A percentile compares a stretch with the other conserved stretches of the same genome.
Conservation (phyloP, 2,113 vertebrate species). For the Okapia johnstoni region DNA sequence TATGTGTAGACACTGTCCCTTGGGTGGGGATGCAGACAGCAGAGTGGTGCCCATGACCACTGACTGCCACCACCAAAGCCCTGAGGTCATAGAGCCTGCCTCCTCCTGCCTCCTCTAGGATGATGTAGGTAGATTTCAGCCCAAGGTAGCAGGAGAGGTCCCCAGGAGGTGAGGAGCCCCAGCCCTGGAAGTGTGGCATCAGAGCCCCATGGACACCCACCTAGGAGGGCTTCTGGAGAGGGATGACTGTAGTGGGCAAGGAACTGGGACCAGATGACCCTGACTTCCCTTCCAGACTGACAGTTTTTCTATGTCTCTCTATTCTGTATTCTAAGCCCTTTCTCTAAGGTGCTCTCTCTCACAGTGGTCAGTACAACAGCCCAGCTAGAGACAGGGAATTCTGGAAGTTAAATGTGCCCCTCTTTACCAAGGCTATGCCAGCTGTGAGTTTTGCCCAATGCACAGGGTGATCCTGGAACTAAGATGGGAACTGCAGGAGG, state of each 20-base stretch:
- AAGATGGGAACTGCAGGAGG: not conserved
- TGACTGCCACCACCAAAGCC: not conserved
- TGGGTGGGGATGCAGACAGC: not conserved
- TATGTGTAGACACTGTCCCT: not conserved
- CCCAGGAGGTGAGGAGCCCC: not conserved
- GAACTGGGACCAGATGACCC: not conserved
- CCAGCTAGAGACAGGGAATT: not conserved
- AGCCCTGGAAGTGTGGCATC: not conserved
- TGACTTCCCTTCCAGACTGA: not conserved
- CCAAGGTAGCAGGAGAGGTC: not conserved
- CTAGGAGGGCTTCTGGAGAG: not conserved
- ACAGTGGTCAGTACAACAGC: not conserved
- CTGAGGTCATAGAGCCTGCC: not conserved
- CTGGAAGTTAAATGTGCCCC: not conserved
- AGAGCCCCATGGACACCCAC: not conserved
- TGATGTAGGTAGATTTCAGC: not conserved
- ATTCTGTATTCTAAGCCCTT: not conserved
- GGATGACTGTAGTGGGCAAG: not conserved
- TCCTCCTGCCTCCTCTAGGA: not conserved
- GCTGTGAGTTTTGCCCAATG: not conserved
- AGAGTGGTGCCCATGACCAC: not conserved
- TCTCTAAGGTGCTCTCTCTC: not conserved
- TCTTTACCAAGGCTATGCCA: not conserved
- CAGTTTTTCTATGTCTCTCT: not conserved
- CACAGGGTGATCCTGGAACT: not conserved